A percentile compares a stretch with the other conserved stretches of the same genome.
These are phyloP conservation scores for Mya arenaria DNA, from an alignment of 1,140 invertebrate genomes.

Conservation along the genomic window DNA sequence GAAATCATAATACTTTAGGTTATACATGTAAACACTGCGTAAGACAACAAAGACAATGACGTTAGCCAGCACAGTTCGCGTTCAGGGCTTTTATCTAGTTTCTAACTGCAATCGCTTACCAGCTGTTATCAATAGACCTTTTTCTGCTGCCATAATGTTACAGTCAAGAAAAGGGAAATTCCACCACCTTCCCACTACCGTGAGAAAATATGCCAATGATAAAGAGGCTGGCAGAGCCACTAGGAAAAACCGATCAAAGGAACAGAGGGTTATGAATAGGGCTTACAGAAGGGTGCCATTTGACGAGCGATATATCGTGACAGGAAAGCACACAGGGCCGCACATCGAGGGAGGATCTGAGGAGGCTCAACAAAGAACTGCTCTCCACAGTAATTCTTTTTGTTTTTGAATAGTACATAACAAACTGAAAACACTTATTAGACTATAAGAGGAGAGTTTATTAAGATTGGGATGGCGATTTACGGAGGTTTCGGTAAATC, in stretches of 20 bases:
- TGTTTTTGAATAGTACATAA: too few relatives aligned
- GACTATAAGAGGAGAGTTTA: too few relatives aligned
- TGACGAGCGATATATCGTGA: slow-evolving; percentile 1
- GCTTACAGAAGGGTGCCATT: background rate
- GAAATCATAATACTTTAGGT: too few relatives aligned
- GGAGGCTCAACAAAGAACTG: background rate
- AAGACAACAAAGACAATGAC: too few relatives aligned
- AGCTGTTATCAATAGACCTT: too few relatives aligned
- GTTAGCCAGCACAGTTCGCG: too few relatives aligned
- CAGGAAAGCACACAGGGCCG: slow-evolving; percentile 20
- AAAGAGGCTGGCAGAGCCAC: background rate
- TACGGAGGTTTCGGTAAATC: too few relatives aligned
- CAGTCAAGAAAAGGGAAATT: background rate
- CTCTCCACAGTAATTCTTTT: slow-evolving; percentile 28
- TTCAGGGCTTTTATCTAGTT: too few relatives aligned
- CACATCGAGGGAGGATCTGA: slow-evolving; percentile 30
- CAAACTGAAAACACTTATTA: too few relatives aligned
- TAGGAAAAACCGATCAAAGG: background rate
- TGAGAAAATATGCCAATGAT: background rate
- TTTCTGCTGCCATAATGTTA: background rate
- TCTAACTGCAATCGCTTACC: too few relatives aligned
- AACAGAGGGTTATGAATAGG: background rate
- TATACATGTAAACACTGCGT: too few relatives aligned
- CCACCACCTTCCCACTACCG: background rate
- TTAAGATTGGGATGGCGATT: too few relatives aligned